Conservation (phyloP, 2,888 invertebrate genomes). For the Acanthacorydalis orientalis region DNA sequence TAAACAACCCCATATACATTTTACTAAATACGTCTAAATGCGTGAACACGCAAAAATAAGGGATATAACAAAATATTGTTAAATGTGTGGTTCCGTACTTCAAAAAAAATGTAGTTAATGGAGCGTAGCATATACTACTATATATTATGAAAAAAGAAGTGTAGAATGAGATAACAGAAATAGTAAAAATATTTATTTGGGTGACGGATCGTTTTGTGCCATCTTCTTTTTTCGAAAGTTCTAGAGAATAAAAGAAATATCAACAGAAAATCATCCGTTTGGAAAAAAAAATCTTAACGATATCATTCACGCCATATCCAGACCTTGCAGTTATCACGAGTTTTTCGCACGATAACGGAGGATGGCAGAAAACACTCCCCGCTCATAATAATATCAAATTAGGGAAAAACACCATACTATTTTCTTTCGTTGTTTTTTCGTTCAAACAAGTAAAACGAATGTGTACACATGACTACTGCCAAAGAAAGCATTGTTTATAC, state of each 20-base stretch:
- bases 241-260: too few species aligned
- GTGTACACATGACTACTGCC: constrained; percentile 4
- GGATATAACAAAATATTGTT: constrained; percentile 18
- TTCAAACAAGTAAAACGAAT: neutral
- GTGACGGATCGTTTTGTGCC: too few species aligned
- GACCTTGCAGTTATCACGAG: too few species aligned
- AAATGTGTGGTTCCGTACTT: constrained; percentile 22
- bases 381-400: neutral
- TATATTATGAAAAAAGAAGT: constrained; percentile 1
- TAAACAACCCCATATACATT: too few species aligned
- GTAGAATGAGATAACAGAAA: neutral
- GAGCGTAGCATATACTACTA: constrained; percentile 16
- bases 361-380: too few species aligned
- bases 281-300: too few species aligned
- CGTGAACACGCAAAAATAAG: constrained; percentile 3
- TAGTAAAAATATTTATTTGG: too few species aligned
- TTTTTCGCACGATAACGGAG: too few species aligned
- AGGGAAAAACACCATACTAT: neutral
- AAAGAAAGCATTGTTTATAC: neutral
- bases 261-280: too few species aligned
- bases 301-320: too few species aligned
- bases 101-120: constrained; percentile 18
- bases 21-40: neutral
- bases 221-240: too few species aligned
- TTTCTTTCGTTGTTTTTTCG: neutral